These are phyloP conservation scores for Enhydra lutris DNA, from an alignment of 2,113 vertebrate genomes.

Conservation along the genomic window DNA sequence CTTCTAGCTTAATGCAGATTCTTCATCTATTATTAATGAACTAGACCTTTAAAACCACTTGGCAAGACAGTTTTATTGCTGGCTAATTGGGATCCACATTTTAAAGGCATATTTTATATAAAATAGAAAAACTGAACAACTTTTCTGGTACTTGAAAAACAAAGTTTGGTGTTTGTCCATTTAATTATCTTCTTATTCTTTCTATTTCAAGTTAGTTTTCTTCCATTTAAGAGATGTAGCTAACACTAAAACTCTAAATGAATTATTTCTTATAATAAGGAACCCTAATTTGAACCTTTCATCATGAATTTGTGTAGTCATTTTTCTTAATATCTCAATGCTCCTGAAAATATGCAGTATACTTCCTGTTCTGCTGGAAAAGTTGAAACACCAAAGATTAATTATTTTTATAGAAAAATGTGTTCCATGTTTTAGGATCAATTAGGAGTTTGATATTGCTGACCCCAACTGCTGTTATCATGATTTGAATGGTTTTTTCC, in stretches of 20 bases:
- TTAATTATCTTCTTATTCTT: background rate
- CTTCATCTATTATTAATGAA: slow-evolving; percentile 60
- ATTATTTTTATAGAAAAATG: background rate
- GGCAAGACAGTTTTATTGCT: slow-evolving; percentile 4
- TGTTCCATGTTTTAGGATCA: background rate
- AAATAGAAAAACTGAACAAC: background rate
- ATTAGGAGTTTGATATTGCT: background rate
- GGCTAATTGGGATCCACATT: slow-evolving; percentile 44
- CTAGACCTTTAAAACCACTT: slow-evolving; percentile 56
- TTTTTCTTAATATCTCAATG: background rate
- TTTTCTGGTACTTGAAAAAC: slow-evolving; percentile 24
- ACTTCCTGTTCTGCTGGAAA: background rate
- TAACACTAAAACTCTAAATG: background rate
- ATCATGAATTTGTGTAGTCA: background rate
- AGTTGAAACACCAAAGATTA: background rate
- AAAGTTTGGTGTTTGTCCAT: background rate
- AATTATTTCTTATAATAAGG: background rate
- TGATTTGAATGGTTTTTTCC: background rate
- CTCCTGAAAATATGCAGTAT: background rate
- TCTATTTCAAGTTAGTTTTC: background rate
- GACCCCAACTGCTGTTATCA: background rate
- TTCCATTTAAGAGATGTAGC: background rate
- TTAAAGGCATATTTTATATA: background rate
- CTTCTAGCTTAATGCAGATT: slow-evolving; percentile 48
- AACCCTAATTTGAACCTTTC: background rate